Conservation (phyloP, 2,113 vertebrate genomes). For the Brachyistius frenatus region DNA sequence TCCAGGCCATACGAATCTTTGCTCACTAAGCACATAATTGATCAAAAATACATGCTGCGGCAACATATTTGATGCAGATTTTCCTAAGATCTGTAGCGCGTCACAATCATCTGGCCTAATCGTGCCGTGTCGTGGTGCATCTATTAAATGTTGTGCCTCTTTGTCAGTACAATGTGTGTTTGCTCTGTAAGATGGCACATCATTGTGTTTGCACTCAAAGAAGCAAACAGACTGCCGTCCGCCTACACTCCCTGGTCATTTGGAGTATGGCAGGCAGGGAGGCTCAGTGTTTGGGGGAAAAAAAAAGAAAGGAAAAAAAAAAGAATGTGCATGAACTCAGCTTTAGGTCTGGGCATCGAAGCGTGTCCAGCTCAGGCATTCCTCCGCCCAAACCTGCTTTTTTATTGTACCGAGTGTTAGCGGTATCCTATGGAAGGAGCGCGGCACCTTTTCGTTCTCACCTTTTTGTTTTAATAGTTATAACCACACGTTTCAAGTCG, state of each 20-base stretch:
- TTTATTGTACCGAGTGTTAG: conserved; percentile 30
- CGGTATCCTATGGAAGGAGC: background rate
- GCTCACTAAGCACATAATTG: too few relatives aligned
- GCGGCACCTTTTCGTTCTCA: conserved; percentile 9
- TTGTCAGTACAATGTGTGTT: conserved; percentile 44
- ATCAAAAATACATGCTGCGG: too few relatives aligned
- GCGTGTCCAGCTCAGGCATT: background rate
- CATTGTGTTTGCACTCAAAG: conserved; percentile 39
- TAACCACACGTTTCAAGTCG: conserved; percentile 3
- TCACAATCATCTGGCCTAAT: background rate
- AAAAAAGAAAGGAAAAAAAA: background rate
- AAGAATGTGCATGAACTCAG: background rate
- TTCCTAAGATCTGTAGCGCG: background rate
- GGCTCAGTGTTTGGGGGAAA: background rate
- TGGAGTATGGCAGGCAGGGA: background rate
- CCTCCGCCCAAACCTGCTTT: conserved; percentile 36
- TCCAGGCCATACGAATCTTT: too few relatives aligned
- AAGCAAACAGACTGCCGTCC: conserved; percentile 57
- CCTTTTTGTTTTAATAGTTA: conserved; percentile 27
- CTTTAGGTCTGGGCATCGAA: conserved; percentile 1
- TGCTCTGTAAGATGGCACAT: conserved; percentile 40
- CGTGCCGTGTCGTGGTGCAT: background rate
- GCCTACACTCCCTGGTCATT: conserved; percentile 26
- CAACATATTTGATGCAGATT: too few relatives aligned
- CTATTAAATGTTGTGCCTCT: conserved; percentile 8